Evolutionary conservation across 53 echinoderm and acorn worm species (phyloP).

Genomic region (Holothuria scabra): DNA sequence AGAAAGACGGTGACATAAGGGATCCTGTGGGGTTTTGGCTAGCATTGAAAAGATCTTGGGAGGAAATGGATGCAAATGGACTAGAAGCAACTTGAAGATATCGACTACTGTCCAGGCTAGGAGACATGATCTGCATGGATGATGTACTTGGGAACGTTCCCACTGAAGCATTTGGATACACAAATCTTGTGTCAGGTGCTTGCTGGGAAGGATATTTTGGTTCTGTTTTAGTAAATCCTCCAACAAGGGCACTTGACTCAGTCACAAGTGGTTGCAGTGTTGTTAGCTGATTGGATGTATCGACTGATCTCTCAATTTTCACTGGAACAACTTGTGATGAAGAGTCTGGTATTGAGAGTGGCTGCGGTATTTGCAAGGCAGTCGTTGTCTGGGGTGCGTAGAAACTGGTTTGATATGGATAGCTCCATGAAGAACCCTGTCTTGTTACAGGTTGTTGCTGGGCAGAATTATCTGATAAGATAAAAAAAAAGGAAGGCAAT

Average conservation of each 20-base stretch:
- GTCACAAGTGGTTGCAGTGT: slow-evolving; percentile 62
- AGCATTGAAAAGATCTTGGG: slow-evolving; percentile 71
- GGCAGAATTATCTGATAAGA: slow-evolving; percentile 28
- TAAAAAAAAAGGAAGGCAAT: no score
- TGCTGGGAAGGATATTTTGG: slow-evolving; percentile 5
- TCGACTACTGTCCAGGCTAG: slow-evolving; percentile 66
- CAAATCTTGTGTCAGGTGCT: slow-evolving; percentile 70
- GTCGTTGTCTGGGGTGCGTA: slow-evolving; percentile 31
- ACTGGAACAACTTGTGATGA: slow-evolving; percentile 36
- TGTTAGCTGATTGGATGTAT: slow-evolving; percentile 58
- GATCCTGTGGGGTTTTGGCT: slow-evolving; percentile 64
- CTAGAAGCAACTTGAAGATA: slow-evolving; percentile 79
- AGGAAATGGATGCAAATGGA: slow-evolving; percentile 73
- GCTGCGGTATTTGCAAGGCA: slow-evolving; percentile 28
- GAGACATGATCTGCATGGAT: slow-evolving; percentile 72
- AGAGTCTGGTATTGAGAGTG: slow-evolving; percentile 55
- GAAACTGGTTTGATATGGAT: slow-evolving; percentile 38
- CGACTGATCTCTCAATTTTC: slow-evolving; percentile 63
- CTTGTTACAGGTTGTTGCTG: slow-evolving; percentile 33
- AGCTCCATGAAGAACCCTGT: slow-evolving; percentile 40
- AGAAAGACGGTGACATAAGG: slow-evolving; percentile 84
- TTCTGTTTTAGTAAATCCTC: slow-evolving; percentile 33
- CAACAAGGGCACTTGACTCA: slow-evolving; percentile 52
- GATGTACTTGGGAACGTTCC: slow-evolving; percentile 56
- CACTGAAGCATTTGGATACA: slow-evolving; percentile 67